Evolutionary conservation across 2,797 vertebrate species (phyloP), one percentile per base, ranked within the genome.

Genomic region (Gambusia yucatana): DNA sequence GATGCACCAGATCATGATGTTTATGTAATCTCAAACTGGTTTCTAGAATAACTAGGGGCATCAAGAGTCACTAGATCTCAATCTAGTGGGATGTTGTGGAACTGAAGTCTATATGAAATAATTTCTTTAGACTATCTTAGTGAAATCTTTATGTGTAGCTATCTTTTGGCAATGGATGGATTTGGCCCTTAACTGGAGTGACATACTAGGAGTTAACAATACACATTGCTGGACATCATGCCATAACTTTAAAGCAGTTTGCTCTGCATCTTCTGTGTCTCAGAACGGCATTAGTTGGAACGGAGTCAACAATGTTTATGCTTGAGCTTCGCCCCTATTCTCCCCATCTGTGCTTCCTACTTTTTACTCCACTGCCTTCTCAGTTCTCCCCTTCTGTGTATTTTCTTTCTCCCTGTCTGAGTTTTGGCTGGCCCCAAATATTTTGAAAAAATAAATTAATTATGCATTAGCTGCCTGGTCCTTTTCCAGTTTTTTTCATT

Each of bases 291-390:
- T 72, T 11, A 36, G 50, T 36, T 57, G 65, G 76, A 71, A 50
- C 50, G 57, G 50, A 30, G 67, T 57, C 67, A 46, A 57, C 76
- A 47, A 77, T 77, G 67, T 46, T 77, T 46, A 57, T 46, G 41
- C 20, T n/a, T 46, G 41, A 77, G 43, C 41, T 77, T 57, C 16
- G 17, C 43, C 20, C 41, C 41, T 6, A 11, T 61, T 30, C 33
- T 44, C 65, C 6, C 39, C 50, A 46, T 77, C 20, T 77, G 76
- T 28, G 20, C 43, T 13, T 46, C 43, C 44, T 72, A 47, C 20
- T 39, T 52, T 61, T 77, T 52, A 33, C 67, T 71, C 36, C 50
- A n/a, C 30, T 55, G 10, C 36, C 8, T 52, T 55, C 41, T 77
- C 46, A 30, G n/a, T 30, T 41, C 36, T 33, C 47, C 48, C 48